Evolutionary conservation across 1,140 invertebrate genomes (phyloP), one percentile per base, ranked within the genome.

Genomic region (Eurosta solidaginis): DNA sequence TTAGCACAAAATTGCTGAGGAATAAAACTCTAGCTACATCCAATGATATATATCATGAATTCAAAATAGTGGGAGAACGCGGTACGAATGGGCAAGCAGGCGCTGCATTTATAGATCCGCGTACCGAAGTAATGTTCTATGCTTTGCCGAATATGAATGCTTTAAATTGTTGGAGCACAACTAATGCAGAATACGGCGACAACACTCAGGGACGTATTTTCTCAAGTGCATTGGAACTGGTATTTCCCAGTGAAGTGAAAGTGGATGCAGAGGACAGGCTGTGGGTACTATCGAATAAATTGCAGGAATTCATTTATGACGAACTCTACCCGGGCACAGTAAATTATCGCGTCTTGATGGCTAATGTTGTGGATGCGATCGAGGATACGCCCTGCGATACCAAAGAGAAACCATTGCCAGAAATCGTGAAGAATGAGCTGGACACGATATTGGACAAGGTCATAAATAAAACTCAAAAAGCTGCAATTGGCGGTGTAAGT

Each of bases 201-300:
- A 90, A 91, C 77, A 91, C 92, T 25, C 93, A 94, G 82, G 92
- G 91, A 22, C 87, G 92, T 42, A 91, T 95, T 52, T 94, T 91
- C 75, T 92, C 91, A 89, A 92, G 92, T 85, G 91, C 93, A 74
- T 89, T 89, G 1, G 93, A 92, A 1, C 92, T 94, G 91, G 88
- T 94, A 5, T 95, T 94, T 78, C 93, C 94, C 5, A 94, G 93
- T 52, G 93, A 94, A 82, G 88, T 95, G 7, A 94, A 94, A 87
- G 92, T 95, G 0, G 93, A 94, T 77, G 89, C 89, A 3, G 89
- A 93, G 7, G 91, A 92, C 6, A 93, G 92, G 52, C 82, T 95
- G 1, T 95, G 93, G 93, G 91, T 94, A 1, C 82, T 95, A 0
- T 93, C 93, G 0, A 93, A 95, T 85, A 90, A 91, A 79, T 84